These are phyloP conservation scores for Catostylus mosaicus DNA, from an alignment of 30 jellyfish, hydroid and myxozoan species.

Conservation along the genomic window DNA sequence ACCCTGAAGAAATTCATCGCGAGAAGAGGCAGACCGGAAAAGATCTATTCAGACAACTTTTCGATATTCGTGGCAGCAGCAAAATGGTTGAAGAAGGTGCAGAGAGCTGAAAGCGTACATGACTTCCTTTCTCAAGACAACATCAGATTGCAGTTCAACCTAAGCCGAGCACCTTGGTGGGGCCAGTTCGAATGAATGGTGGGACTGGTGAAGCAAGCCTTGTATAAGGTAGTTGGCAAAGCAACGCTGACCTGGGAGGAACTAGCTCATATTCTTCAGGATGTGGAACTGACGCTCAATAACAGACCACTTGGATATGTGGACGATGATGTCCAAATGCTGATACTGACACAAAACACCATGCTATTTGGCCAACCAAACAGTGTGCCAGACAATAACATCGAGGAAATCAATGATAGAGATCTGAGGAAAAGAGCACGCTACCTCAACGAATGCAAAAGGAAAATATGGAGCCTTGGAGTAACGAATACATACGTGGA, in stretches of 20 bases:
- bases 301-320: slow-evolving; percentile 76
- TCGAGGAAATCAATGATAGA: slow-evolving; percentile 35
- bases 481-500: slow-evolving; percentile 53
- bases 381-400: slow-evolving; percentile 23
- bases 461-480: slow-evolving; percentile 68
- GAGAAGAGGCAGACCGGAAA: slow-evolving; percentile 66
- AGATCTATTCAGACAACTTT: slow-evolving; percentile 71
- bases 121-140: slow-evolving; percentile 46
- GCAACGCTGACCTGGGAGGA: slow-evolving; percentile 44
- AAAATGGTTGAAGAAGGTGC: slow-evolving; percentile 54
- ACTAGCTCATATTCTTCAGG: slow-evolving; percentile 44
- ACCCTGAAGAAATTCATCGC: slow-evolving; percentile 61
- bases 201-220: slow-evolving; percentile 66
- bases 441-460: slow-evolving; percentile 44
- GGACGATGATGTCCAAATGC: slow-evolving; percentile 78
- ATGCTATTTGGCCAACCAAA: slow-evolving; percentile 69
- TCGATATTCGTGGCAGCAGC: slow-evolving; percentile 67
- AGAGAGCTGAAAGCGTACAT: slow-evolving; percentile 48
- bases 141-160: slow-evolving; percentile 74
- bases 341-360: slow-evolving; percentile 68
- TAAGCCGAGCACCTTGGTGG: slow-evolving; percentile 89
- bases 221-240: slow-evolving; percentile 67
- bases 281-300: slow-evolving; percentile 64
- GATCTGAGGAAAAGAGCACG: slow-evolving; percentile 59
- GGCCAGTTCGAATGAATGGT: slow-evolving; percentile 82